Percentiles rank a stretch among this genome's conserved stretches.
These are phyloP conservation scores for Toxonevra muliebris DNA, from an alignment of 2,888 invertebrate species.

Conservation along the genomic window DNA sequence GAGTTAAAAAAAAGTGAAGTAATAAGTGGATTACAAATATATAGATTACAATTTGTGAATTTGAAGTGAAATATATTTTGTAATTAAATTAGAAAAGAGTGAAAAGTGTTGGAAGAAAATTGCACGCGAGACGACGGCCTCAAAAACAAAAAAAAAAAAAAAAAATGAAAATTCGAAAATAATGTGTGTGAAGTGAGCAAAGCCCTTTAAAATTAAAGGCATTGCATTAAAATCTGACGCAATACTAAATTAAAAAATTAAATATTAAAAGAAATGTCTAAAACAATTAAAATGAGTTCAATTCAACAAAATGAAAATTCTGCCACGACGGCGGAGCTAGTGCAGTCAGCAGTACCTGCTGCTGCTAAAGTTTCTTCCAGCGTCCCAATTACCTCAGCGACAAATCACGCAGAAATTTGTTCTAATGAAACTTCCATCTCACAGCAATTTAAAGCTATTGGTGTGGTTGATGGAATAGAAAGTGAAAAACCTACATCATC, in stretches of 20 bases:
- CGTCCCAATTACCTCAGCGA: not conserved
- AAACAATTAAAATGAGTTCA: slow-evolving; percentile 16
- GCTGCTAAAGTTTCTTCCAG: not conserved
- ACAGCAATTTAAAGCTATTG: slow-evolving; percentile 20
- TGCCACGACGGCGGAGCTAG: not conserved
- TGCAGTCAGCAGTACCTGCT: not conserved
- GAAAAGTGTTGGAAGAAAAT: no score
- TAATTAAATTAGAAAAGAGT: no score
- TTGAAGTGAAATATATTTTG: no score
- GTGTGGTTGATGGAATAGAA: not conserved
- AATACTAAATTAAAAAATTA: not conserved
- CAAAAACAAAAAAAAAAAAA: no score
- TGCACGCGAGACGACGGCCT: no score
- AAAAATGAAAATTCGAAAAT: no score
- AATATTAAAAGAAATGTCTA: not conserved
- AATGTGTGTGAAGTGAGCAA: no score
- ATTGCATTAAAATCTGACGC: not conserved
- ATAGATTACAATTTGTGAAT: no score
- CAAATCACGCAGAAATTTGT: not conserved
- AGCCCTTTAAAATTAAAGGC: no score
- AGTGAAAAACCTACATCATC: no score
- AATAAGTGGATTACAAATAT: no score
- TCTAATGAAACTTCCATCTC: not conserved
- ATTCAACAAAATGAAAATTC: not conserved
- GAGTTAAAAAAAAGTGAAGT: no score